Evolutionary conservation across 2,888 invertebrate species (phyloP).

Genomic region (Parnassius glacialis): DNA sequence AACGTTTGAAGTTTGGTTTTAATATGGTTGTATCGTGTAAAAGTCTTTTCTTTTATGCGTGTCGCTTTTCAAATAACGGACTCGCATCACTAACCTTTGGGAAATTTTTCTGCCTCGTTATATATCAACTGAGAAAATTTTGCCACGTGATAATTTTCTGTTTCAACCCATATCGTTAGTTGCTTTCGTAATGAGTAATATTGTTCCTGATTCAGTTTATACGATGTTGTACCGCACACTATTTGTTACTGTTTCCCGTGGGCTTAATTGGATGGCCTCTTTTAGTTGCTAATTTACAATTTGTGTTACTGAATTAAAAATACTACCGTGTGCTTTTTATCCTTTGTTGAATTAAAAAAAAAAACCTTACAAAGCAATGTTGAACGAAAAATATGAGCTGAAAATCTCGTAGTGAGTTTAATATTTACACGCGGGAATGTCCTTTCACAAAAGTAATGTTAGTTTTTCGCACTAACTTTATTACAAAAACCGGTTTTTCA

Average conservation of each 20-base stretch:
- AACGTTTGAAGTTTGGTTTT: no score
- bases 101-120: no score
- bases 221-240: background rate
- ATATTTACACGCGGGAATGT: conserved; percentile 2
- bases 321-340: conserved; percentile 1
- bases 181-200: conserved; percentile 7
- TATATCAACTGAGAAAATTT: no score
- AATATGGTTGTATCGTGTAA: no score
- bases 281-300: conserved; percentile 12
- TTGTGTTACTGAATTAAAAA: conserved; percentile 14
- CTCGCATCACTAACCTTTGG: no score
- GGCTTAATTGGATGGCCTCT: conserved; percentile 17
- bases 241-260: background rate
- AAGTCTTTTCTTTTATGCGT: no score
- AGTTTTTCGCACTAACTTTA: no score
- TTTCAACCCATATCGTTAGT: background rate
- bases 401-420: conserved; percentile 1
- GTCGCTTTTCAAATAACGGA: no score
- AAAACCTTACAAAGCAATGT: conserved; percentile 7
- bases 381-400: conserved; percentile 5
- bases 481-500: no score
- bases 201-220: background rate
- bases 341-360: background rate
- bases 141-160: background rate
- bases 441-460: no score